Conservation (phyloP, 2,797 vertebrate species). For the Dendrocincla fuliginosa region DNA sequence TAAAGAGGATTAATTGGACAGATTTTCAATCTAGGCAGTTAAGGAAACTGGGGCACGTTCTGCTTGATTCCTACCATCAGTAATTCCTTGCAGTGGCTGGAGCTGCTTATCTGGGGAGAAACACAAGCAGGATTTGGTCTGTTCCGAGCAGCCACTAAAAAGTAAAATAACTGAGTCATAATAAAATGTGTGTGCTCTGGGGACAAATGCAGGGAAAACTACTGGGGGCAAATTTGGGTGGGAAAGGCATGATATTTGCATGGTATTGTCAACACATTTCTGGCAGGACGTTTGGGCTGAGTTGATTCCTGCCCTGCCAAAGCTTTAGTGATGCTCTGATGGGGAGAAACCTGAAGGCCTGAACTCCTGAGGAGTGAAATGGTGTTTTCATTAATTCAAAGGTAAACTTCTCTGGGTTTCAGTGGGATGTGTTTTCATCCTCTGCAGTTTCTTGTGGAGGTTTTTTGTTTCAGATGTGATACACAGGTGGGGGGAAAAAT, state of each 20-base stretch:
- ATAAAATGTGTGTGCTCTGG: background rate
- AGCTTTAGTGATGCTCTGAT: background rate
- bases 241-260: background rate
- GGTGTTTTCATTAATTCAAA: constrained; percentile 2
- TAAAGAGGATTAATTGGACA: background rate
- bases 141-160: background rate
- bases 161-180: background rate
- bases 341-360: background rate
- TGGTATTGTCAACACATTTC: fast-evolving
- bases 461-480: background rate
- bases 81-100: background rate
- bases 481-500: background rate
- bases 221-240: background rate
- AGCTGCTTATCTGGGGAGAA: background rate
- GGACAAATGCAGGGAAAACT: background rate
- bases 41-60: background rate
- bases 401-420: background rate
- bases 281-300: fast-evolving
- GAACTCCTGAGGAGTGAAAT: background rate
- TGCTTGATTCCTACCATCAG: background rate
- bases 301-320: background rate
- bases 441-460: background rate
- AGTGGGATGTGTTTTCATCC: background rate
- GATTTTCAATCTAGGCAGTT: background rate
- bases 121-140: background rate